A percentile compares a stretch with the other conserved stretches of the same genome.
phyloP scores from a whole-genome alignment of 1,140 invertebrate genomes.

The Neodiprion lecontei region DNA sequence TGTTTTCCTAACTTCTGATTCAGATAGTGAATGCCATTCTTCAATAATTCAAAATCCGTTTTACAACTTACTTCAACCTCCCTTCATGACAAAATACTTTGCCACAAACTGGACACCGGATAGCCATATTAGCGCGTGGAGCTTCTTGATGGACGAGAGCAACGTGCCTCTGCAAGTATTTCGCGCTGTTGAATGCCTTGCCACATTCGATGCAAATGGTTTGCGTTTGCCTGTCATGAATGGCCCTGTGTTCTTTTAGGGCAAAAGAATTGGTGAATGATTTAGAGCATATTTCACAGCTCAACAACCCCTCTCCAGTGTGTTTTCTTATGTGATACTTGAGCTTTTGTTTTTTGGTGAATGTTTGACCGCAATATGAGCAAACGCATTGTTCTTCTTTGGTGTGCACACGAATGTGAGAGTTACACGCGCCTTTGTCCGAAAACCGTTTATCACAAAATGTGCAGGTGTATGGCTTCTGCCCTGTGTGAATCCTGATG shows the following conservation, averaged over 20 bases:
- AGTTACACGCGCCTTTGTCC: constrained; percentile 65
- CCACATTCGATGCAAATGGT: constrained; percentile 37
- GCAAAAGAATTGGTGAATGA: constrained; percentile 40
- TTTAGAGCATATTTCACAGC: constrained; percentile 44
- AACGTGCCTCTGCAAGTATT: constrained; percentile 37
- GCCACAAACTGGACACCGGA: constrained; percentile 26
- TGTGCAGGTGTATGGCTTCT: constrained; percentile 64
- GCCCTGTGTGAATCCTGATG: constrained; percentile 64
- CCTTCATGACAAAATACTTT: constrained; percentile 30
- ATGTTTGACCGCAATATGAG: constrained; percentile 63
- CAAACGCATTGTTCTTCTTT: constrained; percentile 61
- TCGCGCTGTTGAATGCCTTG: constrained; percentile 37
- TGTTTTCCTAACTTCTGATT: no score
- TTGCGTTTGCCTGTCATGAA: constrained; percentile 33
- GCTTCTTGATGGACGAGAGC: constrained; percentile 34
- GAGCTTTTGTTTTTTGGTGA: constrained; percentile 51
- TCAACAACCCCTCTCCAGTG: constrained; percentile 44
- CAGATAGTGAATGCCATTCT: no score
- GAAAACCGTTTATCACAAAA: constrained; percentile 63
- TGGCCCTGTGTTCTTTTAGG: constrained; percentile 38
- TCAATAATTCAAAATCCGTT: no score
- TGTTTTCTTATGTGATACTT: constrained; percentile 49
- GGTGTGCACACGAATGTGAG: constrained; percentile 64
- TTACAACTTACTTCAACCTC: constrained; percentile 21
- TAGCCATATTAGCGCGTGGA: constrained; percentile 25